phyloP scores from a whole-genome alignment of 2,113 vertebrate species.

The Zosterops hypoxanthus region DNA sequence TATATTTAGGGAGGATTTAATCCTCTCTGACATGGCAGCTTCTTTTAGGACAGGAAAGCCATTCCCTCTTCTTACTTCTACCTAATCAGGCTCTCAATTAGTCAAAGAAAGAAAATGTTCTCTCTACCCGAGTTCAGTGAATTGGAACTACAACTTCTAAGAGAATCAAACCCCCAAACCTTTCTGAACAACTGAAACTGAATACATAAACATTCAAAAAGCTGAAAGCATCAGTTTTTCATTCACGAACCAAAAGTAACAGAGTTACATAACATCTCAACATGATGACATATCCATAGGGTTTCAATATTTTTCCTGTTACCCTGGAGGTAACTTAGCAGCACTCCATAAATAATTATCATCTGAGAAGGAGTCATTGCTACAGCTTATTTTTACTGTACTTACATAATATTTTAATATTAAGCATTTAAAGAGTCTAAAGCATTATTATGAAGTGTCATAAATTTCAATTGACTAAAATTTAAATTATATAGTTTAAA shows the following conservation, averaged over 20 bases:
- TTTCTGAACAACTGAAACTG: neutral
- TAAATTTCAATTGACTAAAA: neutral
- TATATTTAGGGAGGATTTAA: conserved; percentile 4
- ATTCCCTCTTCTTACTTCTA: neutral
- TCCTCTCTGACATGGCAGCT: neutral
- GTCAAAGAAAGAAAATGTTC: neutral
- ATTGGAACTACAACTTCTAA: neutral
- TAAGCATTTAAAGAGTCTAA: conserved; percentile 19
- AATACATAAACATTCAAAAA: neutral
- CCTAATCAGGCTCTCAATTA: neutral
- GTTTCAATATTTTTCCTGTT: conserved; percentile 64
- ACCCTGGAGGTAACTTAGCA: conserved; percentile 72
- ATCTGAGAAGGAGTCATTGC: conserved; percentile 59
- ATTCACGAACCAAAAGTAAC: conserved; percentile 7
- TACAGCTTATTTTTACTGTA: conserved; percentile 62
- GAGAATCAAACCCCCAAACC: neutral
- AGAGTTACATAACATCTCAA: conserved; percentile 50
- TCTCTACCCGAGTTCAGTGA: neutral
- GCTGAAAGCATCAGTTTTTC: neutral
- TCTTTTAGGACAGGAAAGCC: neutral
- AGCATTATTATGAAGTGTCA: neutral
- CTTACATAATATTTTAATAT: conserved; percentile 62
- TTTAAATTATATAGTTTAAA: neutral
- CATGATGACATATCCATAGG: conserved; percentile 44
- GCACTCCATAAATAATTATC: conserved; percentile 66